Evolutionary conservation across 2,888 invertebrate species (phyloP).

Genomic region (Eristalis arbustorum): DNA sequence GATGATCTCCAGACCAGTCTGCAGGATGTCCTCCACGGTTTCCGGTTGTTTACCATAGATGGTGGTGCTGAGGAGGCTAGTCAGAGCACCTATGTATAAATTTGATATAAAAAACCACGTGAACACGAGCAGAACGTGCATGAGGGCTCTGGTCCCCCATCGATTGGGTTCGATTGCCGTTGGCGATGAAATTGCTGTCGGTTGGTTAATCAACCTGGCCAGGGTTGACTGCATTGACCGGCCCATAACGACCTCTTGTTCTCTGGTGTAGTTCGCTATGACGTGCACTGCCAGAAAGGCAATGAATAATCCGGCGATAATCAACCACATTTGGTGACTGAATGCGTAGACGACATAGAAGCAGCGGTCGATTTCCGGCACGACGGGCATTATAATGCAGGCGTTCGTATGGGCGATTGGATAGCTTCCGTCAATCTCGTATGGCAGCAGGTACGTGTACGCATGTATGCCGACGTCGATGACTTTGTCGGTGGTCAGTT

Average conservation of each 20-base stretch:
- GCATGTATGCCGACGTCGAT: slow-evolving; percentile 71
- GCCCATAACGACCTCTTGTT: slow-evolving; percentile 36
- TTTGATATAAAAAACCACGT: slow-evolving; percentile 66
- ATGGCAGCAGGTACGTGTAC: slow-evolving; percentile 51
- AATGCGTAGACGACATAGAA: slow-evolving; percentile 69
- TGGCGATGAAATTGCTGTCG: slow-evolving; percentile 20
- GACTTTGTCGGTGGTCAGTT: slow-evolving; percentile 34
- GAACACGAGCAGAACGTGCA: slow-evolving; percentile 50
- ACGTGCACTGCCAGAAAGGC: slow-evolving; percentile 55
- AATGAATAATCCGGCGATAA: slow-evolving; percentile 51
- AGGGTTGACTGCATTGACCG: slow-evolving; percentile 43
- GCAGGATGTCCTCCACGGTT: slow-evolving; percentile 66
- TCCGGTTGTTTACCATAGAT: slow-evolving; percentile 70
- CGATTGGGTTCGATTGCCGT: neutral
- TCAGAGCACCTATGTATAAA: slow-evolving; percentile 51
- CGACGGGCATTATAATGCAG: slow-evolving; percentile 71
- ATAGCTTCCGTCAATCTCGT: slow-evolving; percentile 63
- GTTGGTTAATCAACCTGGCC: slow-evolving; percentile 59
- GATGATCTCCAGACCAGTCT: slow-evolving; percentile 66
- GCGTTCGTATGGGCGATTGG: slow-evolving; percentile 71
- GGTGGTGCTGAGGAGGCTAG: slow-evolving; percentile 71
- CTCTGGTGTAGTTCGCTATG: slow-evolving; percentile 50
- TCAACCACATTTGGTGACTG: slow-evolving; percentile 60
- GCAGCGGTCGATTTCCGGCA: slow-evolving; percentile 68
- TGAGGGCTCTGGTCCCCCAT: slow-evolving; percentile 11